Evolutionary conservation across 2,888 invertebrate species (phyloP).

Genomic region (Bursaphelenchus okinawaensis): DNA sequence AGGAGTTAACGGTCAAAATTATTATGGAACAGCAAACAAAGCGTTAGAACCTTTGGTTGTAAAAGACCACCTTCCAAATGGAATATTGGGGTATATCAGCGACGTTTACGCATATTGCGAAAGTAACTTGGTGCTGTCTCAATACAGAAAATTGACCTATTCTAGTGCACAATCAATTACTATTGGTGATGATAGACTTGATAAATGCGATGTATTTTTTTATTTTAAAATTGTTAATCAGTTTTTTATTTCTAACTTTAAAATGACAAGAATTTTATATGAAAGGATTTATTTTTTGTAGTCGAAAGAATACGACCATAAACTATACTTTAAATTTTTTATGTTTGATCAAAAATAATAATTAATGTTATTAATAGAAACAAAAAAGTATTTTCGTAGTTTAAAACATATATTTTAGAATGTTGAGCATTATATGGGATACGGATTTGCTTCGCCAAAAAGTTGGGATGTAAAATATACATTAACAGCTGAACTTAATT

Average conservation of each 20-base stretch:
- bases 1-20: neutral
- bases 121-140: neutral
- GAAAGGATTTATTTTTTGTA: too few species aligned
- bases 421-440: neutral
- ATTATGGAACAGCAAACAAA: neutral
- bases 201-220: neutral
- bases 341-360: too few species aligned
- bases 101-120: neutral
- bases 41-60: neutral
- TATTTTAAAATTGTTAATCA: too few species aligned
- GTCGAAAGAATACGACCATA: too few species aligned
- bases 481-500: neutral
- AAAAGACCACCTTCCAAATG: neutral
- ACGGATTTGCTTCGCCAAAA: neutral
- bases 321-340: too few species aligned
- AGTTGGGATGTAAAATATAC: neutral
- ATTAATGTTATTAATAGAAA: too few species aligned
- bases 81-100: neutral
- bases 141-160: neutral
- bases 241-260: too few species aligned
- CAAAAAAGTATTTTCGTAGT: too few species aligned
- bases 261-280: too few species aligned
- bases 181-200: neutral
- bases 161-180: neutral
- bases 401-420: neutral